Evolutionary conservation across 2,113 vertebrate species (phyloP).

Genomic region (Himantopus leucocephalus): DNA sequence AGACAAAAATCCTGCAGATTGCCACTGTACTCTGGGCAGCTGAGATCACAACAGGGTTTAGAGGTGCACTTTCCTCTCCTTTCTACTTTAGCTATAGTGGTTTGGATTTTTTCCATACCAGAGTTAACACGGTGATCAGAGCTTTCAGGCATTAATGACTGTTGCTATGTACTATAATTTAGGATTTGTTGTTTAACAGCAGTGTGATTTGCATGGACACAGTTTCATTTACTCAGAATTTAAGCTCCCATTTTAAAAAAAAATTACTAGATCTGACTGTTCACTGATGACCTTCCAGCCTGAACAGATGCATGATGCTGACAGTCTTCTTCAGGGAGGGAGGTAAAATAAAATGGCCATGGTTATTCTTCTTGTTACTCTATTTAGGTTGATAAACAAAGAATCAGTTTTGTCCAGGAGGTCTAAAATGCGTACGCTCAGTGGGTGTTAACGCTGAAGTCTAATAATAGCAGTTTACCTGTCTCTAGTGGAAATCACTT

Average conservation of each 20-base stretch:
- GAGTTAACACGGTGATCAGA: background rate
- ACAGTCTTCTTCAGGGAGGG: background rate
- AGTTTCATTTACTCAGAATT: background rate
- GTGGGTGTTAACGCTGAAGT: background rate
- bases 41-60: slow-evolving; percentile 19
- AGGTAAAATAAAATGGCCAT: background rate
- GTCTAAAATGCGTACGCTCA: background rate
- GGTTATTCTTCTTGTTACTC: background rate
- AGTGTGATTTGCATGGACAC: background rate
- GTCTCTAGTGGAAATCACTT: background rate
- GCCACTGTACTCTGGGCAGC: slow-evolving; percentile 50
- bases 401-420: background rate
- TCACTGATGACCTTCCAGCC: background rate
- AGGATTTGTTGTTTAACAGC: background rate
- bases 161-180: background rate
- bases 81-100: background rate
- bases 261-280: background rate
- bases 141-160: background rate
- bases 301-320: background rate
- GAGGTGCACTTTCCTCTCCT: background rate
- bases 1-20: slow-evolving; percentile 73
- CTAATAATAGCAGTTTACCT: background rate
- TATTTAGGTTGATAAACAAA: background rate
- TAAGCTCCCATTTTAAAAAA: background rate
- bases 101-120: slow-evolving; percentile 1